A percentile compares a stretch with the other conserved stretches of the same genome.
phyloP scores from a whole-genome alignment of 2,888 invertebrate species.

The Drosophila affinis region DNA sequence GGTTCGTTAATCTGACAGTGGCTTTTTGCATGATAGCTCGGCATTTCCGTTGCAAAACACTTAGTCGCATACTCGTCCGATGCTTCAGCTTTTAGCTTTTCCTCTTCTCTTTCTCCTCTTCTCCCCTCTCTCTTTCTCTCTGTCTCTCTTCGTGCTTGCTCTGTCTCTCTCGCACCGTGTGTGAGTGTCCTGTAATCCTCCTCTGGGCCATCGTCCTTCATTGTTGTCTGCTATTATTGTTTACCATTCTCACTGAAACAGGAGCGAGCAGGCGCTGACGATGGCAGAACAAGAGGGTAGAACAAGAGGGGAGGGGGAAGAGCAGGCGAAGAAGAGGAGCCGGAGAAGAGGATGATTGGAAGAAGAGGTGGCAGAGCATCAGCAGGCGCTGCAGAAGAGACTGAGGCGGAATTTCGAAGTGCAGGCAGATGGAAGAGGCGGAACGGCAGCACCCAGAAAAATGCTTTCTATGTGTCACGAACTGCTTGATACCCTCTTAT shows the following conservation, averaged over 20 bases:
- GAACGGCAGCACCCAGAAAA: constrained; percentile 1
- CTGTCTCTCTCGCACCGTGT: constrained; percentile 26
- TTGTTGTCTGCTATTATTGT: constrained; percentile 70
- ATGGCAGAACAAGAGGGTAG: neutral
- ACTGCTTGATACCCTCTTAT: neutral
- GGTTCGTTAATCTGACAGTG: constrained; percentile 77
- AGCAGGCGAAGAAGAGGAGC: neutral
- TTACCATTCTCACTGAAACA: constrained; percentile 59
- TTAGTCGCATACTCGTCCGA: constrained; percentile 58
- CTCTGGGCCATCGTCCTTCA: constrained; percentile 52
- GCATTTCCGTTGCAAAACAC: constrained; percentile 79
- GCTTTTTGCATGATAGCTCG: constrained; percentile 77
- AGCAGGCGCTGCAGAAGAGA: constrained; percentile 9
- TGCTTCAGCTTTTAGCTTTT: constrained; percentile 30
- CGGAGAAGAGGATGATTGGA: neutral
- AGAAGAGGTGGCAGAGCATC: neutral
- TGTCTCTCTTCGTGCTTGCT: constrained; percentile 12
- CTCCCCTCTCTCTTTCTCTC: neutral
- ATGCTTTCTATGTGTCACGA: neutral
- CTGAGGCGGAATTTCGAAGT: neutral
- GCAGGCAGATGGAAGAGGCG: constrained; percentile 1
- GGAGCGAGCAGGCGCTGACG: neutral
- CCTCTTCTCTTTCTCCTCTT: neutral
- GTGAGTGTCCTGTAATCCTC: constrained; percentile 69
- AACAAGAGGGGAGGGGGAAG: neutral